Base-by-base conservation (phyloP, 2,888 invertebrate genomes). In the Ochropleura plecta region DNA sequence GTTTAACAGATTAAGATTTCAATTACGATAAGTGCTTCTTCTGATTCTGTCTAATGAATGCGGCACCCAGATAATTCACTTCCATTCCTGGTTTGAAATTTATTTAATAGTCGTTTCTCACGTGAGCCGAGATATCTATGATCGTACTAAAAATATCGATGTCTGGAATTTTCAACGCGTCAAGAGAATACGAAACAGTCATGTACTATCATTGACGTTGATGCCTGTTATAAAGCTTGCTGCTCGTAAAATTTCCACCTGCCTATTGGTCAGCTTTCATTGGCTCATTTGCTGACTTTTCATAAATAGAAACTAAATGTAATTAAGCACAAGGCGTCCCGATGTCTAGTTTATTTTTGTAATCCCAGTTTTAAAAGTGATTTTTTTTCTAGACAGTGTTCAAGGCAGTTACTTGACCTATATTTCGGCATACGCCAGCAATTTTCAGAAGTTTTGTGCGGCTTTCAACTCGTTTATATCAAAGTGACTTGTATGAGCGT, bases 301-400 rank as follows among this genome's bases (percentile, higher is more conserved):
- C 70, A 77, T 76, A 87, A 86, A 88, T 88, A 87, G 81, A 84
- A 88, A 74, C 79, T 83, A 88, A 64, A 82, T 81, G 92, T 92
- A 92, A 93, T 93, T 93, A 94, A 93, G 93, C 90, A 91, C 94
- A 93, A 93, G 92, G 93, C 91, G 90, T 90, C 91, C 76, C 88
- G 80, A 89, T 88, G 91, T 90, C 89, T 86, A 85, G 87, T 90
- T 88, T 93, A 92, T 92, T 93, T 91, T 91, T 81, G 89, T 88
- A 79, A 83, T 88, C 78, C 80, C 86, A 82, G 85, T 86, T 88
- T 89, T 86, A 89, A 90, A 91, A 88, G 88, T 86, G 82, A 85
- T 86, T 89, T 91, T 90, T 91, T 90, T 91, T 88, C 88, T 89
- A 89, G 87, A 87, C 84, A 83, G 81, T 86, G 81, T 90, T 91